Percentiles rank a stretch among this genome's conserved stretches.
Evolutionary conservation across 2,113 vertebrate genomes (phyloP).

Genomic region (Marcusenius ussheri): DNA sequence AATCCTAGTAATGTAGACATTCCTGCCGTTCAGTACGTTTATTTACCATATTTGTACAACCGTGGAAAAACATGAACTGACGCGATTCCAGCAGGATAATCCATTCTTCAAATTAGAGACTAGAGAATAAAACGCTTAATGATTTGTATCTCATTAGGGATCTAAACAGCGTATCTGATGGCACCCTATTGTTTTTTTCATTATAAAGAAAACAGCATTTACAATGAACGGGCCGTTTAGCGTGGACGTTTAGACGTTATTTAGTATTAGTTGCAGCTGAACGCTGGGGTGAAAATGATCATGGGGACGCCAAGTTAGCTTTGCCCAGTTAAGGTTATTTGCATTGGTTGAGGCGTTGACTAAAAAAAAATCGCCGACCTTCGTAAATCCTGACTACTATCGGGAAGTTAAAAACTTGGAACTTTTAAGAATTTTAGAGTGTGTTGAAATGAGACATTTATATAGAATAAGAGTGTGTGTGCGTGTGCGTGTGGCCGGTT

Average conservation of each 20-base stretch:
- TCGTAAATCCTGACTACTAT: neutral
- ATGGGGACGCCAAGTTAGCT: neutral
- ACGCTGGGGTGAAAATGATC: neutral
- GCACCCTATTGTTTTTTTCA: neutral
- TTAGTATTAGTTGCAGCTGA: neutral
- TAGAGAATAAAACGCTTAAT: neutral
- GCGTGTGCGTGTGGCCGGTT: slow-evolving; percentile 11
- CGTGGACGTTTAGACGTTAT: neutral
- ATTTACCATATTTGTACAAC: neutral
- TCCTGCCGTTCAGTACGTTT: neutral
- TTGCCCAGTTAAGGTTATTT: neutral
- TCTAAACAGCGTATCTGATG: neutral
- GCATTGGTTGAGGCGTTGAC: neutral
- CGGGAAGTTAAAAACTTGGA: neutral
- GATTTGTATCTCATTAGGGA: neutral
- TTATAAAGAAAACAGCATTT: neutral
- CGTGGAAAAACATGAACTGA: neutral
- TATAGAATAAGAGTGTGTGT: rapidly evolving
- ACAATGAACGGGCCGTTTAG: neutral
- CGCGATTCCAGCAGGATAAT: neutral
- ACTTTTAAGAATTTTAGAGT: neutral
- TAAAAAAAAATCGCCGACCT: neutral
- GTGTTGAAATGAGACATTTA: neutral
- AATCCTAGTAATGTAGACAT: neutral
- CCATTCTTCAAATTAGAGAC: neutral